These are phyloP conservation scores for Cygnus atratus DNA, from an alignment of 2,113 vertebrate species.

Conservation along the genomic window DNA sequence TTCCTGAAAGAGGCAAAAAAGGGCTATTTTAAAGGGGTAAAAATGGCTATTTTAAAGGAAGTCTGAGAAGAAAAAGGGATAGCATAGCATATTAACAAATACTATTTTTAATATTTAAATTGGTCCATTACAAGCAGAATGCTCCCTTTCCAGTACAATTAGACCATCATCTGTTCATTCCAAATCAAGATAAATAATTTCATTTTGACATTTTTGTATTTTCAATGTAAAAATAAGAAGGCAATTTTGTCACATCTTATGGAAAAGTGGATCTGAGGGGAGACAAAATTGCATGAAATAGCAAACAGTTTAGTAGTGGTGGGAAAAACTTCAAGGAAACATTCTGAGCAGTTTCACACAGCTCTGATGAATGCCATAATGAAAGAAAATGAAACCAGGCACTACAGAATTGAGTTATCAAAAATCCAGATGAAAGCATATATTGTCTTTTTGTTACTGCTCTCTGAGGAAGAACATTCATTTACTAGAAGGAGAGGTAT, in stretches of 20 bases:
- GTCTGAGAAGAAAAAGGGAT: neutral
- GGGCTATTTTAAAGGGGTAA: too few relatives aligned
- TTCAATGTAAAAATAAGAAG: neutral
- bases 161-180: neutral
- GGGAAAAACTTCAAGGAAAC: neutral
- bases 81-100: neutral
- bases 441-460: neutral
- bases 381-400: conserved; percentile 47
- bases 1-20: neutral
- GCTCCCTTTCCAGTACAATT: neutral
- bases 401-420: neutral
- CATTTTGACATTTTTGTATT: neutral
- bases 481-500: neutral
- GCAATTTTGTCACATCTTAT: conserved; percentile 12
- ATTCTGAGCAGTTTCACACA: conserved; percentile 10
- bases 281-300: conserved; percentile 16
- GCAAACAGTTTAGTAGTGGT: neutral
- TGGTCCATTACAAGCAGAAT: neutral
- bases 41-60: neutral
- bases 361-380: conserved; percentile 45
- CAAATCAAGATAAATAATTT: neutral
- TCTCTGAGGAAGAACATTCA: neutral
- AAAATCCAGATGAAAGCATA: neutral
- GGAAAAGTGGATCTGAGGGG: neutral
- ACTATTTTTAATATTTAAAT: neutral